These are phyloP conservation scores for Coranthus polyacanthus DNA, from an alignment of 2,797 vertebrate species.

Conservation along the genomic window DNA sequence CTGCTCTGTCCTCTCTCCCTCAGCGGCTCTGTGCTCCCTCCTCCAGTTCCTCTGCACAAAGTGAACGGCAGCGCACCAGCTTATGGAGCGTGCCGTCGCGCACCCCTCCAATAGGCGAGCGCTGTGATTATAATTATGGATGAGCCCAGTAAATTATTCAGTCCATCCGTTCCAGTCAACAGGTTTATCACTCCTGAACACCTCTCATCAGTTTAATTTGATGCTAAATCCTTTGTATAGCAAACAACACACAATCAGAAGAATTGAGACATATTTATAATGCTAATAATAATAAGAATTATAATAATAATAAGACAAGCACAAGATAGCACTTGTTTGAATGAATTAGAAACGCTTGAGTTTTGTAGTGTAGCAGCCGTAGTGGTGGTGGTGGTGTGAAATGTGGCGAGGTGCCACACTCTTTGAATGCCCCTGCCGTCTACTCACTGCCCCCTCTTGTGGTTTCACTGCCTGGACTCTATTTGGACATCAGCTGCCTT, in stretches of 20 bases:
- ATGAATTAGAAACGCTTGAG: neutral
- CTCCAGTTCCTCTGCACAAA: conserved; percentile 37
- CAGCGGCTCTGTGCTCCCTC: conserved; percentile 18
- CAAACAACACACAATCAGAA: neutral
- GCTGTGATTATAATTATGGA: conserved; percentile 36
- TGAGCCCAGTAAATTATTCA: conserved; percentile 45
- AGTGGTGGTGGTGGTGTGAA: neutral
- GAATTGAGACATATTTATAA: neutral
- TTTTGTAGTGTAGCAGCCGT: neutral
- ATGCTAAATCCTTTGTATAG: conserved; percentile 4
- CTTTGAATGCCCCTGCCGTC: neutral
- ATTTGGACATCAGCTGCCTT: conserved; percentile 7
- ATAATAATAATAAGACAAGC: neutral
- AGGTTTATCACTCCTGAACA: conserved; percentile 27
- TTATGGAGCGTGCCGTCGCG: conserved; percentile 42
- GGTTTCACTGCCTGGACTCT: conserved; percentile 23
- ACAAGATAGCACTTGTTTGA: neutral
- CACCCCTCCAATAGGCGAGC: conserved; percentile 46
- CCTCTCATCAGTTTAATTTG: conserved; percentile 15
- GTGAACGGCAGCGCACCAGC: conserved; percentile 18
- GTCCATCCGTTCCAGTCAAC: conserved; percentile 5
- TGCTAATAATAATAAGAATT: neutral
- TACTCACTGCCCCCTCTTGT: conserved; percentile 56
- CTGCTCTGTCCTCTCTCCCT: conserved; percentile 8
- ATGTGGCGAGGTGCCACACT: neutral